These are phyloP conservation scores for Platichthys flesus DNA, from an alignment of 2,113 vertebrate genomes.

Conservation along the genomic window DNA sequence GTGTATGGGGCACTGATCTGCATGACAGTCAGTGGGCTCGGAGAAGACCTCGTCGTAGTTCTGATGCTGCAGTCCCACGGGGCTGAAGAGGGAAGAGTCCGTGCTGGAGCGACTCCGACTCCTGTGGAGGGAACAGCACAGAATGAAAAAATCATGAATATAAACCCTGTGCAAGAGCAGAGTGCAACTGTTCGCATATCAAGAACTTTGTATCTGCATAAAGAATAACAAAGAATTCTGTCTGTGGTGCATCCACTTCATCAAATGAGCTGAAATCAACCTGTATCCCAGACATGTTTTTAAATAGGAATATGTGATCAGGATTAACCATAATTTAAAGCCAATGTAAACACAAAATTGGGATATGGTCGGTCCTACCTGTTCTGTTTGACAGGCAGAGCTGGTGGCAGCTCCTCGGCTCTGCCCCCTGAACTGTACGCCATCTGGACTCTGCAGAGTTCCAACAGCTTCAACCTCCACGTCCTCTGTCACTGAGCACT, in stretches of 20 bases:
- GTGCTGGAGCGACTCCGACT: constrained; percentile 52
- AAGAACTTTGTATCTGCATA: too few relatives aligned
- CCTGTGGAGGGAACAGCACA: constrained; percentile 32
- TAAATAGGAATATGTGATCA: background rate
- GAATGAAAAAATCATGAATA: background rate
- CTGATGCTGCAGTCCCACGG: constrained; percentile 28
- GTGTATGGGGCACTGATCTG: constrained; percentile 77
- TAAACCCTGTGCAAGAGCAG: background rate
- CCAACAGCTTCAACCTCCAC: background rate
- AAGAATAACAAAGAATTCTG: background rate
- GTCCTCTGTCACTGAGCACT: constrained; percentile 27
- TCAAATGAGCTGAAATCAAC: too few relatives aligned
- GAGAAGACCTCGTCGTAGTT: constrained; percentile 58
- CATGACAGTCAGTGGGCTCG: constrained; percentile 68
- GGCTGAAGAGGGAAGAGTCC: constrained; percentile 37
- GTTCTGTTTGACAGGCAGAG: constrained; percentile 78
- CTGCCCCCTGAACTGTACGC: constrained; percentile 37
- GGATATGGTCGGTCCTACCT: constrained; percentile 64
- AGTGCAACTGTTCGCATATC: too few relatives aligned
- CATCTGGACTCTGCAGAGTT: constrained; percentile 48
- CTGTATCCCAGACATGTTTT: too few relatives aligned
- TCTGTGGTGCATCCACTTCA: too few relatives aligned
- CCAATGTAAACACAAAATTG: too few relatives aligned
- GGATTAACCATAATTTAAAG: too few relatives aligned
- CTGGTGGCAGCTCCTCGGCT: constrained; percentile 58